phyloP scores from a whole-genome alignment of 2,113 vertebrate genomes.

The Cephalopholis sonnerati region DNA sequence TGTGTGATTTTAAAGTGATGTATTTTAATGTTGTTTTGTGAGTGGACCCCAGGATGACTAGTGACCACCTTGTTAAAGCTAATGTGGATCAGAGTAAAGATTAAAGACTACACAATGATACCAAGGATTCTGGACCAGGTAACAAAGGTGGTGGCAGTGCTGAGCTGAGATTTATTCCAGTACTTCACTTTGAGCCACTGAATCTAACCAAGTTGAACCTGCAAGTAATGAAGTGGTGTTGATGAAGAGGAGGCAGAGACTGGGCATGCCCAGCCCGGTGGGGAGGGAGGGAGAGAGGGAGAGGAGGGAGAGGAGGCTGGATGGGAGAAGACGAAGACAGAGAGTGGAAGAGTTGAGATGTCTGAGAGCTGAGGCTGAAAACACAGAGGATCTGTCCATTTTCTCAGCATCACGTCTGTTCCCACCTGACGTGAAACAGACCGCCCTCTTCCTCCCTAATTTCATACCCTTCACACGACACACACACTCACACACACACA shows the following conservation, averaged over 20 bases:
- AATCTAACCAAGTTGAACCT: no score
- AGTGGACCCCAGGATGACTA: no score
- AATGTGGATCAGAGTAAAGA: no score
- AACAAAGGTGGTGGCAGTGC: no score
- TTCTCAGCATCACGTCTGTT: slow-evolving; percentile 53
- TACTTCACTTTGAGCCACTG: no score
- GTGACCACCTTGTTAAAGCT: no score
- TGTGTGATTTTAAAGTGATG: no score
- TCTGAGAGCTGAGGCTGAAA: slow-evolving; percentile 31
- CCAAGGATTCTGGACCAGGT: no score
- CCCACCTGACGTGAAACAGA: slow-evolving; percentile 51
- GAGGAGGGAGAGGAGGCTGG: slow-evolving; percentile 10
- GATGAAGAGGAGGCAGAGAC: slow-evolving; percentile 34
- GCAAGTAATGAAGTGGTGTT: no score
- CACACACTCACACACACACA: background rate
- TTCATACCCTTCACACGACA: background rate
- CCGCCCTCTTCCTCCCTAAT: background rate
- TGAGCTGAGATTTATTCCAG: no score
- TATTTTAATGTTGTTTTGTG: no score
- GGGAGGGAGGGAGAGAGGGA: slow-evolving; percentile 30
- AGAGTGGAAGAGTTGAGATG: slow-evolving; percentile 61
- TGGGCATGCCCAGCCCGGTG: slow-evolving; percentile 72
- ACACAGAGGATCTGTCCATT: slow-evolving; percentile 48
- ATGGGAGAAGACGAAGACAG: slow-evolving; percentile 9
- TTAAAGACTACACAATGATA: no score